Evolutionary conservation across 2,797 vertebrate species (phyloP), one percentile per base, ranked within the genome.

Genomic region (Esox lucius): DNA sequence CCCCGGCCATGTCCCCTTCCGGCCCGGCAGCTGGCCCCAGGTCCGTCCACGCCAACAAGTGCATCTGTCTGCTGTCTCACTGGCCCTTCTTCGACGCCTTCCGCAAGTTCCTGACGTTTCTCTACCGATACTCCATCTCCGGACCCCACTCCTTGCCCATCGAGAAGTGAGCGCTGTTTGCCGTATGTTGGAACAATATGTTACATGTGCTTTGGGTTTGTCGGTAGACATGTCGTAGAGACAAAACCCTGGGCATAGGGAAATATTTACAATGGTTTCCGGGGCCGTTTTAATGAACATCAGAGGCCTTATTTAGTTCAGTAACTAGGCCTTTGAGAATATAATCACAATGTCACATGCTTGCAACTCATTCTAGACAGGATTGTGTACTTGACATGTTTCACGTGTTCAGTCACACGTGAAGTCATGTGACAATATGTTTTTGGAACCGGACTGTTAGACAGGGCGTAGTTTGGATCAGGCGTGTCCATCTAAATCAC

Each of bases 1-100:
- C 39, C 67, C 3, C 68, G 0, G 16, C 75, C 76, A 16, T 16
- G 24, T n/a, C 3, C 71, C 51, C 15, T 76, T 39, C 8, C 24
- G 0, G 65, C 0, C 8, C 4, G 31, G 11, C 28, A 0, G 1
- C 39, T 2, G 12, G 48, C 19, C 16, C 72, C 1, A 72, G 79
- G 68, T 80, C 84, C 0, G 88, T 98, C 83, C 93, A 98, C 91
- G 97, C 96, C 83, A 98, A 95, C 88, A 99, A 99, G 80, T 98
- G 97, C 86, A 98, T 99, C 91, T 99, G 98, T 78, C 92, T 99
- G 81, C 97, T 99, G 51, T 99, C 98, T 80, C 98, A 96, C 83
- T 99, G 98, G 98, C 98, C 97, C 70, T 99, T 99, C 90, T 99
- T 99, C 35, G 97, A 99, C 19, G 97, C 95, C 80, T 99, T 99